Evolutionary conservation across 2,888 invertebrate genomes (phyloP).

Genomic region (Archips crataeganus): DNA sequence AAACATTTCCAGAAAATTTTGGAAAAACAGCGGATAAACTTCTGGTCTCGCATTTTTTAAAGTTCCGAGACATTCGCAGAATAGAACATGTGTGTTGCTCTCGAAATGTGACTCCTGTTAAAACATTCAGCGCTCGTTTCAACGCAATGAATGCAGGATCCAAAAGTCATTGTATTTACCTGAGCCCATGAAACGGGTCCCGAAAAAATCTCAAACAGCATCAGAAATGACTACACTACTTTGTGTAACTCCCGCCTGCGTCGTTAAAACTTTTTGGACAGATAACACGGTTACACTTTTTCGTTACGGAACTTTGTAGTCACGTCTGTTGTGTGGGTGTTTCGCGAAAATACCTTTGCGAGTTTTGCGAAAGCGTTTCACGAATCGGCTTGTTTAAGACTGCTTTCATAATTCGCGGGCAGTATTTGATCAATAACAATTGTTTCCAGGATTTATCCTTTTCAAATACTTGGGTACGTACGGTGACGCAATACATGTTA

Average conservation of each 20-base stretch:
- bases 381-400: not conserved
- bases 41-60: too few relatives aligned
- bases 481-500: too few relatives aligned
- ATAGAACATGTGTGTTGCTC: not conserved
- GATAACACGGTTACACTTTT: conserved; percentile 64
- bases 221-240: conserved; percentile 21
- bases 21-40: too few relatives aligned
- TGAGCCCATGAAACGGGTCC: not conserved
- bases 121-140: not conserved
- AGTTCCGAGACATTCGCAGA: too few relatives aligned
- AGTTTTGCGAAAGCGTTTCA: conserved; percentile 6
- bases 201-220: conserved; percentile 23
- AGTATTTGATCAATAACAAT: not conserved
- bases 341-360: conserved; percentile 39
- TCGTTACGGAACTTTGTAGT: conserved; percentile 61
- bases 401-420: not conserved
- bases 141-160: not conserved
- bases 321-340: conserved; percentile 56
- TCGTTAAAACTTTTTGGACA: conserved; percentile 73
- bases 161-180: not conserved
- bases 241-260: conserved; percentile 28
- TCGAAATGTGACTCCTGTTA: not conserved
- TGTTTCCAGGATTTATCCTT: not conserved
- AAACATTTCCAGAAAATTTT: too few relatives aligned
- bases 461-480: too few relatives aligned